Base-by-base conservation (phyloP, 2,797 vertebrate species). In the Knipowitschia caucasica region DNA sequence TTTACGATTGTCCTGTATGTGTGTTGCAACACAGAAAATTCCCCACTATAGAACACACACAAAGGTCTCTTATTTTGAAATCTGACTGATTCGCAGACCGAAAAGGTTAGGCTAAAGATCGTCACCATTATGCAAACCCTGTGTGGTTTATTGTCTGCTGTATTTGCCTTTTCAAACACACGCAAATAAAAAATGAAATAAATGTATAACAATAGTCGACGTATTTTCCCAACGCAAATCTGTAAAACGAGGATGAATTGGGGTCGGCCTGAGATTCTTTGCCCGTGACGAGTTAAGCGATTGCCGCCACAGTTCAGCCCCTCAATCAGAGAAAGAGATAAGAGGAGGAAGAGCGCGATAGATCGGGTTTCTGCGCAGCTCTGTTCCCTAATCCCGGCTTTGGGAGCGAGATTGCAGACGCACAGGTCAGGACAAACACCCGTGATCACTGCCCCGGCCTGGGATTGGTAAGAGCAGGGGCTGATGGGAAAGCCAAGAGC, bases 331-430 rank as follows among this genome's bases (percentile, higher is more conserved):
- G 30, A 27, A 54, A 57, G 40, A 60, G 27, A 49, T 29, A 46
- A 54, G 29, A 63, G 58, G 25, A 59, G 64, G 53, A 53, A 57
- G 46, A 64, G 56, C 40, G 46, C 56, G 39, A 53, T 58, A 44
- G 81, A 86, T 88, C 79, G 20, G 56, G 79, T 88, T 85, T 85
- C 85, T 56, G 64, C 25, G 61, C 67, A 40, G 71, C 79, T 80
- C 81, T 80, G 69, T 77, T 73, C 75, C 79, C 72, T 88, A 88
- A 88, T 87, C 86, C 86, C 66, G 81, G 82, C 80, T 87, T 87
- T 85, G 77, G 75, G 67, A 58, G 53, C 31, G 46, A 72, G 77
- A 82, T 83, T 71, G 80, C 65, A 80, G 69, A 75, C 78, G 69
- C 44, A 40, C 59, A 77, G 73, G 75, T 80, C 74, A 59, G 60